Base-by-base conservation (phyloP, 2,888 invertebrate genomes). In the Heliconius ismenius region DNA sequence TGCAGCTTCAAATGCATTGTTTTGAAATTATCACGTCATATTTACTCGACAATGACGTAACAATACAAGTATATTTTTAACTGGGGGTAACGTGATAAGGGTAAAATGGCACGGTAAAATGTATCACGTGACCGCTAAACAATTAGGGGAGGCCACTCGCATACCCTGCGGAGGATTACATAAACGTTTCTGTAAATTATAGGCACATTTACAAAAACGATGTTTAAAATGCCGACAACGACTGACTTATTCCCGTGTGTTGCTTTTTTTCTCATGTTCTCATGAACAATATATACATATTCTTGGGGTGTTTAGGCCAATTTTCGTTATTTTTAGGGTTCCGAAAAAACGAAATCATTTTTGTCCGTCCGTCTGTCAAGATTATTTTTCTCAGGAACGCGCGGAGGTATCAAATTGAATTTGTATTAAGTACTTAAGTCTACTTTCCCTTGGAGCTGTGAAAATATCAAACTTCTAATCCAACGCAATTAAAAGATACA, bases 81-180 rank as follows among this genome's bases (percentile, higher is more conserved):
- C 36, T 32, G 24, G 2, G 62, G 32, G 62, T 39, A 73, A 73
- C 43, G 28, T 73, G 73, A 73, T 73, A 73, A 73, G 73, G 73
- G 63, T 73, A 62, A 73, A 73, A 73, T 10, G 43, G 28, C 62
- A 60, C 76, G 67, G 69, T 60, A 78, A 58, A 78, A 75, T 73
- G 67, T 78, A 78, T 78, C 75, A 73, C 49, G 67, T 75, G 67
- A 68, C 78, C 75, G 73, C 65, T 67, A 75, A 75, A 78, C 75
- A 78, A 78, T 78, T 78, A 78, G 62, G 75, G 73, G 65, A 62
- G 43, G 32, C 75, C 49, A 60, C 36, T 60, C 75, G 72, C 24
- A 75, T 63, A 28, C 75, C 62, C 72, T 54, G 32, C 32, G 54
- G 67, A 49, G 64, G 64, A 72, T 74, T 74, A 72, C 60, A 43